phyloP scores from a whole-genome alignment of 2,113 vertebrate species.

The Proterorhinus semilunaris region DNA sequence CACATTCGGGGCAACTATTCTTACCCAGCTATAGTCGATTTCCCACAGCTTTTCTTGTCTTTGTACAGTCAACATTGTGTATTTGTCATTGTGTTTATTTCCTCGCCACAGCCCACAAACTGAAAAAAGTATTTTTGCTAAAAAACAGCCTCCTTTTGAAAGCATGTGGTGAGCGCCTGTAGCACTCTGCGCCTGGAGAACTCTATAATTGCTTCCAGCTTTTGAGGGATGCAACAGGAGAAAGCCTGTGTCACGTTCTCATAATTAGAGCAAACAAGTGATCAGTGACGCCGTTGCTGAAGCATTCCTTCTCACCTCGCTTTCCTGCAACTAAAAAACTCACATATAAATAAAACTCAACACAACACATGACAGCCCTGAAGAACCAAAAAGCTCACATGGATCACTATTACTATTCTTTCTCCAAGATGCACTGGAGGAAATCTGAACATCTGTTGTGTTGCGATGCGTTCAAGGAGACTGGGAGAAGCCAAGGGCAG shows the following conservation, averaged over 20 bases:
- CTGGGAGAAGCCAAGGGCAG: constrained; percentile 48
- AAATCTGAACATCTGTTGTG: constrained; percentile 62
- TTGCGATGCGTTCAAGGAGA: constrained; percentile 44
- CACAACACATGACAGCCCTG: constrained; percentile 9
- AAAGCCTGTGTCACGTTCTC: constrained; percentile 48
- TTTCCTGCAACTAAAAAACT: constrained; percentile 1
- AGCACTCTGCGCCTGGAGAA: constrained; percentile 62
- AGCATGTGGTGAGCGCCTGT: constrained; percentile 57
- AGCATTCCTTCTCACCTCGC: not conserved
- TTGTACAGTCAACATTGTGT: not conserved
- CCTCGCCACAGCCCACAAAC: constrained; percentile 45
- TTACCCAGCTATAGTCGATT: not conserved
- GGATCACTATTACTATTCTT: constrained; percentile 12
- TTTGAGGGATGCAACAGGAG: constrained; percentile 40
- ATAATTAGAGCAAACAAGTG: constrained; percentile 40
- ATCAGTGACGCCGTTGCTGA: constrained; percentile 27
- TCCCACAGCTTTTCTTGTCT: not conserved
- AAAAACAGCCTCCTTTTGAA: constrained; percentile 48
- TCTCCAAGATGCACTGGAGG: constrained; percentile 43
- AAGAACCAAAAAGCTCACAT: constrained; percentile 6
- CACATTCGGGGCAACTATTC: not conserved
- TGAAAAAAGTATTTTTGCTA: constrained; percentile 41
- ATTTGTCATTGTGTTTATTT: constrained; percentile 38
- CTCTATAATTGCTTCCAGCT: constrained; percentile 74
- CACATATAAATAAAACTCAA: not conserved